Evolutionary conservation across 2,888 invertebrate species (phyloP), one percentile per base, ranked within the genome.

Genomic region (Sussaba pulchella): DNA sequence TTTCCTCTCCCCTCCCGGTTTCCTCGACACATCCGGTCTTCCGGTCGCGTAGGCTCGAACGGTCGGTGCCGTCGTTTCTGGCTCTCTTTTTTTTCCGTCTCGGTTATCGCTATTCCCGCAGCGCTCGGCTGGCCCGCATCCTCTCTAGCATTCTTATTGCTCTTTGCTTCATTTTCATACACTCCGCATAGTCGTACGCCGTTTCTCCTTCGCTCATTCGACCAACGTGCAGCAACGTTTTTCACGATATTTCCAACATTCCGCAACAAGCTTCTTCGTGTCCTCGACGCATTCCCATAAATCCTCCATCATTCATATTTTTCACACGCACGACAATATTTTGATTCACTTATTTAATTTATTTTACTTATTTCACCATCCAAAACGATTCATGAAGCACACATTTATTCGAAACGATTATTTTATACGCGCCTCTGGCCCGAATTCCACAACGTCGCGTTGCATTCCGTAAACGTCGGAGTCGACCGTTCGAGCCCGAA

Each of bases 21-120:
- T n/a, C n/a, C n/a, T n/a, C n/a, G 19, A 54, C 14, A 36, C 39
- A 54, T 69, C 69, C 41, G 41, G 39, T 39, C 69, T 69, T 69
- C 69, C 69, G 69, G 69, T 69, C 52, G 36, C 50, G 66, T 31
- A 26, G 26, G 4, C 31, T 31, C 54, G 54, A 54, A 54, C 14
- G 31, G 54, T 9, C 4, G 47, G 26, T 14, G 54, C 54, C 26
- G 31, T n/a, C 47, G 19, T 21, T 50, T 21, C 6, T 19, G 10
- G 19, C 47, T 50, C 47, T 50, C 47, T 3, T 50, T 50, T 19
- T 54, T 10, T 21, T 61, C 5, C 24, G 43, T 61, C 61, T 61
- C 41, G 39, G 36, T 61, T 61, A 39, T 61, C 47, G 47, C 47
- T 50, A 19, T 50, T 50, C 21, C 47, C 19, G 47, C 47, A 0